Evolutionary conservation across 2,888 invertebrate species (phyloP).

Genomic region (Orthonevra nobilis): DNA sequence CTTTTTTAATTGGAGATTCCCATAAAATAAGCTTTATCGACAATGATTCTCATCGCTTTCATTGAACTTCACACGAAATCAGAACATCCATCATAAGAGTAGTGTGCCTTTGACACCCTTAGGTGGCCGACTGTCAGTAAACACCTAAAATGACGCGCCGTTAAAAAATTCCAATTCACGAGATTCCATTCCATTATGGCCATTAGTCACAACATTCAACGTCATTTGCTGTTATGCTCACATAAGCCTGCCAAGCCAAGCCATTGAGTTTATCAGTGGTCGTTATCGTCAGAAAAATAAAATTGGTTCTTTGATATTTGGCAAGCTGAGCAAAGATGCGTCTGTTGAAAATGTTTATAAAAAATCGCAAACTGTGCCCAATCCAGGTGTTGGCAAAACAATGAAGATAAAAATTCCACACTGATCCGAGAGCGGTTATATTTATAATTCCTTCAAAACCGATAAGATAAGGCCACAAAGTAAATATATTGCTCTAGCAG

Average conservation of each 20-base stretch:
- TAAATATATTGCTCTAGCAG: neutral
- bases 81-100: neutral
- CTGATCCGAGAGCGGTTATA: neutral
- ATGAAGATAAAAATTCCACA: neutral
- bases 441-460: neutral
- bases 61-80: neutral
- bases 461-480: neutral
- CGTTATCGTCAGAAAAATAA: too few species aligned
- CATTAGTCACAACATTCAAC: slow-evolving; percentile 1
- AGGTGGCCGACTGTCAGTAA: neutral
- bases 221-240: slow-evolving; percentile 2
- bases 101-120: neutral
- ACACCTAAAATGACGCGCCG: neutral
- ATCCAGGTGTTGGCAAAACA: neutral
- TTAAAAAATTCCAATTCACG: neutral
- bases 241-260: too few species aligned
- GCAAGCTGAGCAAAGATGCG: too few species aligned
- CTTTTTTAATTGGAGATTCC: slow-evolving; percentile 2
- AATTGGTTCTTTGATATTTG: too few species aligned
- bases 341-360: too few species aligned
- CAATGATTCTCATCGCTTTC: neutral
- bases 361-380: neutral
- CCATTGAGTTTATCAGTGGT: too few species aligned
- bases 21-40: neutral
- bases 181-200: neutral